Evolutionary conservation across 2,888 invertebrate species (phyloP).

Genomic region (Erebia palarica): DNA sequence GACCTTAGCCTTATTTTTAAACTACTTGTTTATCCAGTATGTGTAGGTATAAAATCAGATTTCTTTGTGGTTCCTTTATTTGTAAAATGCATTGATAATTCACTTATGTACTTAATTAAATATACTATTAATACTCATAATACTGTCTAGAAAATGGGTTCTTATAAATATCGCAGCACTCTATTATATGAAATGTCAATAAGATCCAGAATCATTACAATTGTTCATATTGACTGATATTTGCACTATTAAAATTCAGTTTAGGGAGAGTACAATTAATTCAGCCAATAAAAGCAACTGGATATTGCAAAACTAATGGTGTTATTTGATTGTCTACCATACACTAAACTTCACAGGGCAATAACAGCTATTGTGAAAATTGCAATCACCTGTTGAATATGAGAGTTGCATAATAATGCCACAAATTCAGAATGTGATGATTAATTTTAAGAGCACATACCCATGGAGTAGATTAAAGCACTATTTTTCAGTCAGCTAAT

Average conservation of each 20-base stretch:
- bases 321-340: background rate
- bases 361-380: background rate
- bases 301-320: background rate
- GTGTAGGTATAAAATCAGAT: constrained; percentile 25
- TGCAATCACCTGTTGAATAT: background rate
- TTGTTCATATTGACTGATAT: background rate
- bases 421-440: too few relatives aligned
- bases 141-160: constrained; percentile 19
- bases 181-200: background rate
- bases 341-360: background rate
- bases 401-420: too few relatives aligned
- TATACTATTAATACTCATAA: constrained; percentile 18
- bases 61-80: constrained; percentile 29
- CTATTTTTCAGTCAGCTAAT: background rate
- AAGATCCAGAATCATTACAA: background rate
- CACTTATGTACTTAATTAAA: constrained; percentile 13
- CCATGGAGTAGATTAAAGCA: too few relatives aligned
- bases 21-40: background rate
- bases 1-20: background rate
- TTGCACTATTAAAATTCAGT: background rate
- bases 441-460: too few relatives aligned
- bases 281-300: background rate
- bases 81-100: constrained; percentile 9
- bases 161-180: constrained; percentile 27
- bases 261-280: background rate